Evolutionary conservation across 2,888 invertebrate genomes (phyloP).

Genomic region (Brachylomia viminalis): DNA sequence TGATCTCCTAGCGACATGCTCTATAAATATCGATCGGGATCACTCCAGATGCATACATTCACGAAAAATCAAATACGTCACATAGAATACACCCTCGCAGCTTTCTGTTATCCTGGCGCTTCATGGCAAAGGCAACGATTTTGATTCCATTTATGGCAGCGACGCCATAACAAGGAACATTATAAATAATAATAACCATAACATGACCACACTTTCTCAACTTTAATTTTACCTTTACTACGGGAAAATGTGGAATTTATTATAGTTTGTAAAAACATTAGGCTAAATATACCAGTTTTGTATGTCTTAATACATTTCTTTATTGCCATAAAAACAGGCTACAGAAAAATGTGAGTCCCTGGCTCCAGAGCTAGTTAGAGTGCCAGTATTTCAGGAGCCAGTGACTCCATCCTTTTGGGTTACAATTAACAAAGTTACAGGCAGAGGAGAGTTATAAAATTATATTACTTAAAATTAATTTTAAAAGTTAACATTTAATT

Average conservation of each 20-base stretch:
- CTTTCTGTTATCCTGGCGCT: background rate
- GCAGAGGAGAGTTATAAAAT: too few relatives aligned
- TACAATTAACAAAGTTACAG: too few relatives aligned
- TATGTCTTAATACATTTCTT: too few relatives aligned
- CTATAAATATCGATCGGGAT: background rate
- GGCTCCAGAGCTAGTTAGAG: too few relatives aligned
- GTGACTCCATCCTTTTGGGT: too few relatives aligned
- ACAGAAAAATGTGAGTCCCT: too few relatives aligned
- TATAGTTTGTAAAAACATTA: background rate
- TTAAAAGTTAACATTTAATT: too few relatives aligned
- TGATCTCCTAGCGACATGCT: background rate
- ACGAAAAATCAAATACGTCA: background rate
- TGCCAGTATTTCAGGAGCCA: too few relatives aligned
- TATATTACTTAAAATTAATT: too few relatives aligned
- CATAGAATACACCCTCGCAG: background rate
- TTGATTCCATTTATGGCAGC: background rate
- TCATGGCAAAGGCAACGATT: constrained; percentile 4
- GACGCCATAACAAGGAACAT: background rate
- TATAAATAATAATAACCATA: too few relatives aligned
- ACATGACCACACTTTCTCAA: background rate
- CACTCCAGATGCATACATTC: background rate
- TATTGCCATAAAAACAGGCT: too few relatives aligned
- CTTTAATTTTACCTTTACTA: background rate
- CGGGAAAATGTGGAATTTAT: background rate
- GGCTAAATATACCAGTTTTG: background rate